Evolutionary conservation across 2,888 invertebrate genomes (phyloP).

Genomic region (Pyrrhosoma nymphula): DNA sequence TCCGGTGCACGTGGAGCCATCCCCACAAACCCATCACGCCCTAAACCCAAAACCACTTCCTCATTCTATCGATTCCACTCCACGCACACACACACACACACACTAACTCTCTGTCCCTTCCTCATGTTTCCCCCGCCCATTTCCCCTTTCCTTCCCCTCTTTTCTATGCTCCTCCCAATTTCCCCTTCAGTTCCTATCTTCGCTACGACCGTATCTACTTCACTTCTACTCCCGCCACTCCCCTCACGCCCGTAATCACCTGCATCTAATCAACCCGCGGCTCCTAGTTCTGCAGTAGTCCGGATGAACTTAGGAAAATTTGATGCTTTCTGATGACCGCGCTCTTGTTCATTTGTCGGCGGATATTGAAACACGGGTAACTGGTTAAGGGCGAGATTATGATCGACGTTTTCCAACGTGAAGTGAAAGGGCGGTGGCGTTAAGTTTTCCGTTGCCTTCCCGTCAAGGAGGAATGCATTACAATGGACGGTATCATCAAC

Average conservation of each 20-base stretch:
- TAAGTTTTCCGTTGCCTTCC: too few relatives aligned
- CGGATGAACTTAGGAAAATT: neutral
- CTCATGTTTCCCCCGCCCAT: neutral
- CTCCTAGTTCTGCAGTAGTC: neutral
- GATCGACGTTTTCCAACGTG: too few relatives aligned
- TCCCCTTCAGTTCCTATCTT: neutral
- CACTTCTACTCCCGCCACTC: neutral
- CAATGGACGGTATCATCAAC: too few relatives aligned
- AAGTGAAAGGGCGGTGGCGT: too few relatives aligned
- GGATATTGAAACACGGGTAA: too few relatives aligned
- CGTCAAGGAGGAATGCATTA: too few relatives aligned
- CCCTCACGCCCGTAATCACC: neutral
- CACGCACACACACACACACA: too few relatives aligned
- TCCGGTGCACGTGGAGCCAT: neutral
- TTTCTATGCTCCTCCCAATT: too few relatives aligned
- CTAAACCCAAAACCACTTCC: conserved; percentile 47
- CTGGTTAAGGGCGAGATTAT: too few relatives aligned
- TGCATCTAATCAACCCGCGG: neutral
- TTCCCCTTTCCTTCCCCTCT: too few relatives aligned
- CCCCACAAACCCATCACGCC: neutral
- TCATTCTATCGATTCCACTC: conserved; percentile 37
- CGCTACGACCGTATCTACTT: neutral
- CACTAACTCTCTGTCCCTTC: neutral
- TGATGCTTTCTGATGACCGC: neutral
- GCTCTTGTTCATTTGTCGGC: neutral